Percentiles rank a stretch among this genome's conserved stretches.
phyloP scores from a whole-genome alignment of 2,797 vertebrate species.

The Muscicapa comitata region DNA sequence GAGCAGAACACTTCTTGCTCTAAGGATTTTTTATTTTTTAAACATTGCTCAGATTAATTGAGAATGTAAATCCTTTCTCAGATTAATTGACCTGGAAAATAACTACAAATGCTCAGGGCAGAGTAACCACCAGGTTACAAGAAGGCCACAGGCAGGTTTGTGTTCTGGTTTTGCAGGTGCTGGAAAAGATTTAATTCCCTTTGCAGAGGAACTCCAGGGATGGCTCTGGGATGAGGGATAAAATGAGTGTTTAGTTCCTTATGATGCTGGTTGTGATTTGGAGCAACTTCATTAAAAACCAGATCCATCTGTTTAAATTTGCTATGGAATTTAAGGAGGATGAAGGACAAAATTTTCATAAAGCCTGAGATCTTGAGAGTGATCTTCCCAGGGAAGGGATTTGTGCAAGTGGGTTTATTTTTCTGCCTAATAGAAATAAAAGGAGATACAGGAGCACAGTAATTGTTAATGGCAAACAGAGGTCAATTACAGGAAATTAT shows the following conservation, averaged over 20 bases:
- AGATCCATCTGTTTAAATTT: background rate
- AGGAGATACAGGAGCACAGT: background rate
- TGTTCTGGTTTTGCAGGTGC: background rate
- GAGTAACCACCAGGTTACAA: background rate
- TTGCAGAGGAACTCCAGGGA: background rate
- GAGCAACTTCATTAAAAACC: background rate
- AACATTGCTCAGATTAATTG: background rate
- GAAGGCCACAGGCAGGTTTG: background rate
- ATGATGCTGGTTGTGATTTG: background rate
- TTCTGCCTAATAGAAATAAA: background rate
- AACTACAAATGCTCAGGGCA: background rate
- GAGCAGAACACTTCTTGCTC: background rate
- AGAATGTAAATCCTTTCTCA: background rate
- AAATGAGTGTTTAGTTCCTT: background rate
- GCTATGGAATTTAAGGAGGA: background rate
- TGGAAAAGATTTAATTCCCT: background rate
- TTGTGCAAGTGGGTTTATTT: background rate
- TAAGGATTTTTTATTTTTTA: background rate
- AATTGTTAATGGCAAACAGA: background rate
- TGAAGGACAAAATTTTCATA: background rate
- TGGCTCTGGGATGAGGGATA: background rate
- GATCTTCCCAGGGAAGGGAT: background rate
- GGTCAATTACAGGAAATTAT: background rate
- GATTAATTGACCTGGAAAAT: slow-evolving; percentile 4
- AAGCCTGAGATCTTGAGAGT: background rate